These are phyloP conservation scores for Callipepla californica DNA, from an alignment of 2,113 vertebrate genomes.

Conservation along the genomic window DNA sequence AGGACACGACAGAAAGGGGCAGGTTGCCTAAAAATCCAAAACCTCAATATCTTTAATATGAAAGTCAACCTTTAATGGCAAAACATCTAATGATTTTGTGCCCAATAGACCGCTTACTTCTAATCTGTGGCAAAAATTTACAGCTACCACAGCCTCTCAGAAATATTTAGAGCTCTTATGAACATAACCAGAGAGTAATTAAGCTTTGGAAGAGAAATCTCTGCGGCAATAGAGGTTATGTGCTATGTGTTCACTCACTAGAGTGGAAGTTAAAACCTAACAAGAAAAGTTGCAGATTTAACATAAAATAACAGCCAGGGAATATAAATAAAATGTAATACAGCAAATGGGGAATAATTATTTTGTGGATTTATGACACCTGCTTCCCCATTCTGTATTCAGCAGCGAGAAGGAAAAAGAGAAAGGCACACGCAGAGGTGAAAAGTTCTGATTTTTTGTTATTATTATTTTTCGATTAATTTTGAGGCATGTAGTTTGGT, in stretches of 20 bases:
- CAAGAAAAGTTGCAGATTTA: conserved; percentile 48
- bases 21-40: not conserved
- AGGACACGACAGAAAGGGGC: not conserved
- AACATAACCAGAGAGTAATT: conserved; percentile 38
- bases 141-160: not conserved
- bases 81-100: not conserved
- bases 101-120: not conserved
- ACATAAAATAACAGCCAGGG: conserved; percentile 57
- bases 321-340: conserved; percentile 67
- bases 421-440: conserved; percentile 54
- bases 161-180: conserved; percentile 25
- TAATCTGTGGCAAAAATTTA: not conserved
- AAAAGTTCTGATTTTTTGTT: conserved; percentile 64
- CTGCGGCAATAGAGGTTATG: conserved; percentile 21
- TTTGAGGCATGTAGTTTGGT: conserved; percentile 32
- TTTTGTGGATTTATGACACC: conserved; percentile 67
- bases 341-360: conserved; percentile 69
- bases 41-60: not conserved
- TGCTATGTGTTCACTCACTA: not conserved
- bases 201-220: conserved; percentile 42
- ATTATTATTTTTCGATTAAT: conserved; percentile 55
- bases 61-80: not conserved
- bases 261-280: conserved; percentile 46
- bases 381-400: conserved; percentile 39
- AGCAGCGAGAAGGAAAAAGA: conserved; percentile 33